phyloP scores from a whole-genome alignment of 1,140 invertebrate genomes.

The Fopius arisanus region DNA sequence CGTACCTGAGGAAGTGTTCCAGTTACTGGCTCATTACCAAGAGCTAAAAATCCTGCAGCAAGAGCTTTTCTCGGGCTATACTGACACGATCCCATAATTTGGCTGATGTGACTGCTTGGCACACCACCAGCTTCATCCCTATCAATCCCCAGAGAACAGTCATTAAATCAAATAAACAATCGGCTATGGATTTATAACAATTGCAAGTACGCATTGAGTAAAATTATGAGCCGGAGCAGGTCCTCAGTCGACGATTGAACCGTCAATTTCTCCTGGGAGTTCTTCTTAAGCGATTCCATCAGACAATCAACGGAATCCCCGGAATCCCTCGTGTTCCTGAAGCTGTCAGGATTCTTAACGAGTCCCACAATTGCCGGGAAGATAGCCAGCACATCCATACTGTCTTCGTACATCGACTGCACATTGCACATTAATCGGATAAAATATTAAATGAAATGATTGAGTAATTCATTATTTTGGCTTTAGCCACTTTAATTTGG shows the following conservation, averaged over 20 bases:
- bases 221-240: slow-evolving; percentile 48
- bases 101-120: slow-evolving; percentile 46
- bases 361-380: slow-evolving; percentile 49
- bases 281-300: slow-evolving; percentile 38
- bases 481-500: too few relatives aligned
- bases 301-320: slow-evolving; percentile 49
- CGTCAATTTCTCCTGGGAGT: slow-evolving; percentile 25
- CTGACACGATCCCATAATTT: slow-evolving; percentile 48
- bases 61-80: slow-evolving; percentile 44
- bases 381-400: slow-evolving; percentile 51
- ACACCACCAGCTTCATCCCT: slow-evolving; percentile 52
- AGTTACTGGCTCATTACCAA: slow-evolving; percentile 42
- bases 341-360: slow-evolving; percentile 24
- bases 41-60: slow-evolving; percentile 44
- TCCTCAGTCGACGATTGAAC: slow-evolving; percentile 37
- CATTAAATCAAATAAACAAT: background rate
- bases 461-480: too few relatives aligned
- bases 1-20: slow-evolving; percentile 43
- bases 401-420: slow-evolving; percentile 50
- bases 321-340: slow-evolving; percentile 27
- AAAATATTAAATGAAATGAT: background rate
- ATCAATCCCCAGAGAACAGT: background rate
- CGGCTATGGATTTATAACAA: too few relatives aligned
- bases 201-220: slow-evolving; percentile 52
- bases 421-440: background rate